These are phyloP conservation scores for Microcebus tavaratra DNA, from an alignment of 2,113 vertebrate genomes.

Conservation along the genomic window DNA sequence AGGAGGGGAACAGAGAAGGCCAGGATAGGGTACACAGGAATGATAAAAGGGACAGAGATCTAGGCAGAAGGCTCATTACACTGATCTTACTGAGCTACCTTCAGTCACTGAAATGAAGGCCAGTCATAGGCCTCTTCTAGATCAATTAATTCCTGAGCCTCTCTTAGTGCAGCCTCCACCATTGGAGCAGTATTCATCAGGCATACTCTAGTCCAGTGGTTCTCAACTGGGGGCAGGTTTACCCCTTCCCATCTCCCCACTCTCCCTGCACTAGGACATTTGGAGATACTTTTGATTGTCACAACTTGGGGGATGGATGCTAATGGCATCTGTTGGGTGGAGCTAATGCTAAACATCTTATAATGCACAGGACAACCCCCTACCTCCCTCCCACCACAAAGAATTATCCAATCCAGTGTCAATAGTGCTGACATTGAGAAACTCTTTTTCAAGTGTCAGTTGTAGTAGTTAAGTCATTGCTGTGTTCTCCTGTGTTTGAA, in stretches of 20 bases:
- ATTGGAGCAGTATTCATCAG: background rate
- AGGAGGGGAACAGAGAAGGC: background rate
- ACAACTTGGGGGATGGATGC: background rate
- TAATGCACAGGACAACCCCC: no score
- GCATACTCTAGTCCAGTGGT: no score
- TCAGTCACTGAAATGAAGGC: background rate
- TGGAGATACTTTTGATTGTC: background rate
- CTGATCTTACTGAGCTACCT: background rate
- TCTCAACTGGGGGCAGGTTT: background rate
- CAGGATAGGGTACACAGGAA: background rate
- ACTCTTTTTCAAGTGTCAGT: background rate
- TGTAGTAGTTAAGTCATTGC: background rate
- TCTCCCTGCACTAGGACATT: background rate
- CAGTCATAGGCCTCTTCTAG: background rate
- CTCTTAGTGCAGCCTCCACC: background rate
- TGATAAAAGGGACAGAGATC: background rate
- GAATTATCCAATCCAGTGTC: background rate
- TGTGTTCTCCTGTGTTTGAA: background rate
- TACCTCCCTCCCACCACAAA: background rate
- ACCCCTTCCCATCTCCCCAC: background rate
- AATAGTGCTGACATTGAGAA: background rate
- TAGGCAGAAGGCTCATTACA: background rate
- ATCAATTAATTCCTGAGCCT: background rate
- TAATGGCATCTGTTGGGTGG: background rate
- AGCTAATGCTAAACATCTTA: background rate